These are phyloP conservation scores for Entomobrya proxima DNA, from an alignment of 2,888 invertebrate genomes.

Conservation along the genomic window DNA sequence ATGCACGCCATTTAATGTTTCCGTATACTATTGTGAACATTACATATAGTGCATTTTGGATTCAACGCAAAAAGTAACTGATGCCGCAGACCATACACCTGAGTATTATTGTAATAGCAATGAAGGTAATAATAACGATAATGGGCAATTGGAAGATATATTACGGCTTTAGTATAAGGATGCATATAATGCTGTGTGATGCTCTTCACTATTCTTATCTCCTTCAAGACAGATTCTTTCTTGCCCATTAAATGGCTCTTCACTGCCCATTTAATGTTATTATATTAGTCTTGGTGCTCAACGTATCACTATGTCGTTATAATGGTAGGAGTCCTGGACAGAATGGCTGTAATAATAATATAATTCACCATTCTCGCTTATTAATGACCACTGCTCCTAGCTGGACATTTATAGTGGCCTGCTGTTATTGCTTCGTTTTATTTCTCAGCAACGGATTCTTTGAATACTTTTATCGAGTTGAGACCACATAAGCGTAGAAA, in stretches of 20 bases:
- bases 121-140: conserved; percentile 64
- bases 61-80: neutral
- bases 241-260: conserved; percentile 60
- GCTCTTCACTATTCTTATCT: conserved; percentile 9
- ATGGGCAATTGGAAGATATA: conserved; percentile 63
- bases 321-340: conserved; percentile 13
- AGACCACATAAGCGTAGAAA: neutral
- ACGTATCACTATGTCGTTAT: conserved; percentile 38
- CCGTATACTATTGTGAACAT: no score
- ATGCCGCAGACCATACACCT: conserved; percentile 43
- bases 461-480: neutral
- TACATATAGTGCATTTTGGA: conserved; percentile 9
- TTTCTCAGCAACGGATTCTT: neutral
- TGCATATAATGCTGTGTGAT: conserved; percentile 41
- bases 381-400: conserved; percentile 46
- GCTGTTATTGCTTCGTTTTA: conserved; percentile 50
- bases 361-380: conserved; percentile 60
- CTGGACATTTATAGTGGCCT: conserved; percentile 53
- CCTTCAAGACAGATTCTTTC: conserved; percentile 40
- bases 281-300: conserved; percentile 53
- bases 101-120: conserved; percentile 51
- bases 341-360: conserved; percentile 46
- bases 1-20: no score
- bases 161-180: conserved; percentile 20
- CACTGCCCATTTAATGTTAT: conserved; percentile 64